These are phyloP conservation scores for Tiaroga cobitis DNA, from an alignment of 2,797 vertebrate genomes.

Conservation along the genomic window DNA sequence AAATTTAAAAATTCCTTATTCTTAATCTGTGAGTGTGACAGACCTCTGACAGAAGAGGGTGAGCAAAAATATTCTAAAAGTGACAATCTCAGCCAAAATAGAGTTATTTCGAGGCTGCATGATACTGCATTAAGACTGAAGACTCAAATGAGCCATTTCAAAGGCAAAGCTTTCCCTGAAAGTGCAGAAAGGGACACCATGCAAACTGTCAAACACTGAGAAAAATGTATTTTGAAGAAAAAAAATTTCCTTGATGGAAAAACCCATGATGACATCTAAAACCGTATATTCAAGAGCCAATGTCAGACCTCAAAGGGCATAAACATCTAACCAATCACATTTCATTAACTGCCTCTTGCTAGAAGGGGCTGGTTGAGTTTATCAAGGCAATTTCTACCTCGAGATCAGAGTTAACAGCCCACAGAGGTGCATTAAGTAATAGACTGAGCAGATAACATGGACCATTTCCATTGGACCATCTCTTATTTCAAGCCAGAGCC, in stretches of 20 bases:
- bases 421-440: slow-evolving; percentile 45
- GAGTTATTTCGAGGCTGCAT: not conserved
- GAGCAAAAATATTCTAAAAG: not conserved
- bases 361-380: slow-evolving; percentile 20
- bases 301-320: slow-evolving; percentile 2
- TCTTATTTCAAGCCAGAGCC: slow-evolving; percentile 34
- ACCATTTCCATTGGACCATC: slow-evolving; percentile 28
- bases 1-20: not conserved
- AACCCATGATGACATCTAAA: not conserved
- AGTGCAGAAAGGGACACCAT: not conserved
- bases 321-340: slow-evolving; percentile 21
- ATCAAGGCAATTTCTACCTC: slow-evolving; percentile 18
- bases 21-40: not conserved
- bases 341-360: slow-evolving; percentile 28
- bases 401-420: slow-evolving; percentile 36
- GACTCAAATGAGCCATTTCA: not conserved
- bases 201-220: not conserved
- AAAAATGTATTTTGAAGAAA: not conserved
- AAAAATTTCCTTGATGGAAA: not conserved
- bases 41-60: not conserved
- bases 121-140: not conserved
- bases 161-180: not conserved
- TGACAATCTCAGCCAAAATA: not conserved
- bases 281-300: slow-evolving; percentile 7
- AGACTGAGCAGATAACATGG: slow-evolving; percentile 40